Evolutionary conservation across 2,888 invertebrate genomes (phyloP).

Genomic region (Parnassius mnemosyne): DNA sequence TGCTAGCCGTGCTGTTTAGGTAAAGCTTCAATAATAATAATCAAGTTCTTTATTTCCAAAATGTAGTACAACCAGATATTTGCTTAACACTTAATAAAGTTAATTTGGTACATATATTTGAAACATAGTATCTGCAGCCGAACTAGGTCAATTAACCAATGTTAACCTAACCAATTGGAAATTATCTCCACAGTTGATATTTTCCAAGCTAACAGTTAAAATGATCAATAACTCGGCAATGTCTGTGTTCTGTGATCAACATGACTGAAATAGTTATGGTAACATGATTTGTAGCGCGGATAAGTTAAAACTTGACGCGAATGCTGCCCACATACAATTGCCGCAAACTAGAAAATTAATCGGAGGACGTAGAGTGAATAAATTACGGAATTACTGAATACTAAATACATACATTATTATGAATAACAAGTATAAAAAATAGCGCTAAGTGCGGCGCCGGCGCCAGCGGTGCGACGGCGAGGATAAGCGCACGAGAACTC

Average conservation of each 20-base stretch:
- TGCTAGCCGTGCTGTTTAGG: too few relatives aligned
- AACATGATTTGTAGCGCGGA: slow-evolving; percentile 39
- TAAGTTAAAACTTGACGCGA: slow-evolving; percentile 29
- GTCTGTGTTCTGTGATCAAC: slow-evolving; percentile 4
- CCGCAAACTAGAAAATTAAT: slow-evolving; percentile 66
- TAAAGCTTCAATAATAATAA: too few relatives aligned
- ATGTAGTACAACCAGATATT: too few relatives aligned
- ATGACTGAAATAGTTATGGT: not conserved
- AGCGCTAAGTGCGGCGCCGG: slow-evolving; percentile 74
- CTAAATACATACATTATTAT: slow-evolving; percentile 68
- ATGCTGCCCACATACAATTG: slow-evolving; percentile 39
- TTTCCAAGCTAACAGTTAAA: too few relatives aligned
- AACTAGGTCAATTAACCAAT: too few relatives aligned
- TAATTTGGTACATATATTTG: too few relatives aligned
- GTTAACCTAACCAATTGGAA: too few relatives aligned
- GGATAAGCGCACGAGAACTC: slow-evolving; percentile 65
- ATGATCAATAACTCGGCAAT: not conserved
- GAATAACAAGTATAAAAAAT: slow-evolving; percentile 70
- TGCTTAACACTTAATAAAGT: too few relatives aligned
- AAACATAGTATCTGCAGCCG: too few relatives aligned
- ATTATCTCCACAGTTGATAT: too few relatives aligned
- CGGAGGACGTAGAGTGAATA: slow-evolving; percentile 58
- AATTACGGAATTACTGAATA: slow-evolving; percentile 73
- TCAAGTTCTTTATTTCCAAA: too few relatives aligned
- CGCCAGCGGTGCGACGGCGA: slow-evolving; percentile 63